Evolutionary conservation across 2,113 vertebrate species (phyloP).

Genomic region (Todiramphus chloris): DNA sequence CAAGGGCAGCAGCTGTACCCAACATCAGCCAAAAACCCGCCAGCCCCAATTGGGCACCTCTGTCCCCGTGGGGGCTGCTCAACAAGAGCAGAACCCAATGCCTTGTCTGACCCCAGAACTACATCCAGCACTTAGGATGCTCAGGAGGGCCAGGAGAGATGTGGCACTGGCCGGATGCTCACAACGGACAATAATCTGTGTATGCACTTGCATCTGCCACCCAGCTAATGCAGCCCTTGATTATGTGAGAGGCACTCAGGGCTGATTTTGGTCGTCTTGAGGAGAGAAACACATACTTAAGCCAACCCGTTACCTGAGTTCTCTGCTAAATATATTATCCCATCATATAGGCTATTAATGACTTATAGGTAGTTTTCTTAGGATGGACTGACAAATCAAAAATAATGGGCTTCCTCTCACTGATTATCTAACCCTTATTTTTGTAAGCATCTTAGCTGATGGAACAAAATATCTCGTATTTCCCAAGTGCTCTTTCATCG

Average conservation of each 20-base stretch:
- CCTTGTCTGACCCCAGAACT: not conserved
- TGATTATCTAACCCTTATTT: not conserved
- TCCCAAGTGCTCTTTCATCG: rapidly evolving
- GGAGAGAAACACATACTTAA: not conserved
- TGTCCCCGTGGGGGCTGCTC: rapidly evolving
- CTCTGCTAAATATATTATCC: not conserved
- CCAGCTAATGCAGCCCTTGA: not conserved
- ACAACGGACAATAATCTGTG: too few species aligned
- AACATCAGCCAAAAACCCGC: rapidly evolving
- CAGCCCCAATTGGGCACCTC: rapidly evolving
- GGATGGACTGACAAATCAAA: not conserved
- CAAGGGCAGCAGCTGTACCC: not conserved
- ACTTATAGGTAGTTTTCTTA: not conserved
- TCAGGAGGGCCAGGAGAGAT: not conserved
- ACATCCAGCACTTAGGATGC: not conserved
- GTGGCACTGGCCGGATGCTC: rapidly evolving
- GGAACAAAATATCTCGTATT: not conserved
- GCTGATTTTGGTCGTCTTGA: rapidly evolving
- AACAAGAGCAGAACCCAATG: rapidly evolving
- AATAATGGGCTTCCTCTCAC: not conserved
- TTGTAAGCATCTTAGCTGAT: not conserved
- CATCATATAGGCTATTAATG: not conserved
- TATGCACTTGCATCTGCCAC: rapidly evolving
- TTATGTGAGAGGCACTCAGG: not conserved
- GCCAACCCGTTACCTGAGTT: rapidly evolving